These are phyloP conservation scores for Eubasilissa splendida DNA, from an alignment of 2,888 invertebrate species.

Conservation along the genomic window DNA sequence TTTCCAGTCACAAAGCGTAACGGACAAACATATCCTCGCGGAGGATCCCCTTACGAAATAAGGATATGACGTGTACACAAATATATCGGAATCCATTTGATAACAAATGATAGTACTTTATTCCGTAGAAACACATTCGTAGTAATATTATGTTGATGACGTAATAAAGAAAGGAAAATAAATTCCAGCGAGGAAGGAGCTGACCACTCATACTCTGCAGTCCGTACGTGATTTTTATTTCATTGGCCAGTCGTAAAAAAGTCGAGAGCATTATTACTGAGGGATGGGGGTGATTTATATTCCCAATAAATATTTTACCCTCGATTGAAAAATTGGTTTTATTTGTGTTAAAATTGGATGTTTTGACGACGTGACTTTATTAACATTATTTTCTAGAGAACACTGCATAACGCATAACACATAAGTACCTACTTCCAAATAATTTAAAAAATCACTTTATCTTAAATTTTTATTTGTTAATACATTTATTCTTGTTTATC, in stretches of 20 bases:
- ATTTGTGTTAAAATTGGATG: slow-evolving; percentile 38
- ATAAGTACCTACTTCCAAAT: too few species aligned
- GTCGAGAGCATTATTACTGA: slow-evolving; percentile 40
- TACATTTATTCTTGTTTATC: too few species aligned
- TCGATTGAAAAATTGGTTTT: slow-evolving; percentile 40
- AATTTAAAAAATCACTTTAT: too few species aligned
- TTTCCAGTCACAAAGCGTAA: slow-evolving; percentile 17
- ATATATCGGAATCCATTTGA: slow-evolving; percentile 53
- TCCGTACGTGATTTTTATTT: slow-evolving; percentile 47
- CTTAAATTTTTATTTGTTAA: too few species aligned
- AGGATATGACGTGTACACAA: slow-evolving; percentile 44
- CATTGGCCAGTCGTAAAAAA: slow-evolving; percentile 51
- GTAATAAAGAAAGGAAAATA: slow-evolving; percentile 55
- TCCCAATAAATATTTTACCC: slow-evolving; percentile 40
- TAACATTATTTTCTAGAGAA: background rate
- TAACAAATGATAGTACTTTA: slow-evolving; percentile 57
- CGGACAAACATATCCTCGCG: background rate
- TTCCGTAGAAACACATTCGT: slow-evolving; percentile 51
- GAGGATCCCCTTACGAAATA: slow-evolving; percentile 28
- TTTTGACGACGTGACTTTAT: slow-evolving; percentile 35
- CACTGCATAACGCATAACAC: too few species aligned
- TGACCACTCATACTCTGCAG: slow-evolving; percentile 44
- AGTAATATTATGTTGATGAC: slow-evolving; percentile 57
- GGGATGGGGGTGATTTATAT: slow-evolving; percentile 42
- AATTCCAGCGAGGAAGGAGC: slow-evolving; percentile 38